Evolutionary conservation across 2,888 invertebrate genomes (phyloP).

Genomic region (Bedellia somnulentella): DNA sequence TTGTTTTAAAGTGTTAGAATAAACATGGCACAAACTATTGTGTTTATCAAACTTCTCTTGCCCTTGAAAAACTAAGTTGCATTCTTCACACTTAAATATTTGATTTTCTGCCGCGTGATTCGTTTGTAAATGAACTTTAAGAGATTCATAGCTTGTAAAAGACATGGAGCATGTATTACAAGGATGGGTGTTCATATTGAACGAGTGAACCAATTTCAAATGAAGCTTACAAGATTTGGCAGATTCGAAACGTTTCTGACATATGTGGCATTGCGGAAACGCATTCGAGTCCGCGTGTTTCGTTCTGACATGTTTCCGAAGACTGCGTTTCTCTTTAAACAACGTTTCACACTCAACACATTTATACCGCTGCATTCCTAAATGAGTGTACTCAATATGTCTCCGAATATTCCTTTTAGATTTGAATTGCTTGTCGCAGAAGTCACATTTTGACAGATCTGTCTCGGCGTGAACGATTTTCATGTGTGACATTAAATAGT

Average conservation of each 20-base stretch:
- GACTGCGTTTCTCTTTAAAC: constrained; percentile 40
- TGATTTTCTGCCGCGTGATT: constrained; percentile 35
- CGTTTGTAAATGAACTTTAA: constrained; percentile 26
- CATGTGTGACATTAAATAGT: constrained; percentile 35
- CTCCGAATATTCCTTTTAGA: constrained; percentile 35
- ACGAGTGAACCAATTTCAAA: constrained; percentile 33
- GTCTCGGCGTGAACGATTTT: constrained; percentile 33
- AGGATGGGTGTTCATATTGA: constrained; percentile 36
- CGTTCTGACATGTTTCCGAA: constrained; percentile 34
- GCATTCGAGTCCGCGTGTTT: constrained; percentile 32
- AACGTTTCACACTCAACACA: constrained; percentile 40
- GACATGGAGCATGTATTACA: constrained; percentile 37
- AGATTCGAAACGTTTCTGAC: constrained; percentile 37
- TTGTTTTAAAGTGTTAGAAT: constrained; percentile 14
- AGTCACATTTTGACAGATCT: constrained; percentile 33
- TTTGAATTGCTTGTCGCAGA: constrained; percentile 38
- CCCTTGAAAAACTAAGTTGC: constrained; percentile 34
- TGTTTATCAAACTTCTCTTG: constrained; percentile 32
- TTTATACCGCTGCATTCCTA: constrained; percentile 36
- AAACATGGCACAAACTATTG: constrained; percentile 20
- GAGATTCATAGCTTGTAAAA: constrained; percentile 25
- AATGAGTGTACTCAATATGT: constrained; percentile 38
- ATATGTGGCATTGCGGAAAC: constrained; percentile 42
- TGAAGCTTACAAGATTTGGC: constrained; percentile 46
- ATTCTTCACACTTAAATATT: constrained; percentile 39